These are phyloP conservation scores for Carcina quercana DNA, from an alignment of 2,888 invertebrate genomes.

Conservation along the genomic window DNA sequence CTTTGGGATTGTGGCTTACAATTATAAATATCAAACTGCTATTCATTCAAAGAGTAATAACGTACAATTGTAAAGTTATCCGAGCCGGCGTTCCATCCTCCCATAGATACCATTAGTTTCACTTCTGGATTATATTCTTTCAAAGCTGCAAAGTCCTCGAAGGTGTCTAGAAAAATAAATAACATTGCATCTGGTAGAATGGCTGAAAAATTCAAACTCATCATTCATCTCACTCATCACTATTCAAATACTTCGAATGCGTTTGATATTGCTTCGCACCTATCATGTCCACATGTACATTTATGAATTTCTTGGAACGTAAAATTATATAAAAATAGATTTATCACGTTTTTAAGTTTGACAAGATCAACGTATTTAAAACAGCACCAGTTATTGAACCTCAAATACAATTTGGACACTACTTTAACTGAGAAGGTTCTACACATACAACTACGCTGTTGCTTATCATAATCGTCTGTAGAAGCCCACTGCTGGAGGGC, in stretches of 20 bases:
- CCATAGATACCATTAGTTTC: constrained; percentile 49
- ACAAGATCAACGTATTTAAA: too few relatives aligned
- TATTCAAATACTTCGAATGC: neutral
- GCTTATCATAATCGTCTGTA: too few relatives aligned
- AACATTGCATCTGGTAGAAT: too few relatives aligned
- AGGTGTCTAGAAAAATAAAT: neutral
- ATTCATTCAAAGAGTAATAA: neutral
- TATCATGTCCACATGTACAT: neutral
- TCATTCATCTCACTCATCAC: neutral
- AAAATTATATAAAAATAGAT: neutral
- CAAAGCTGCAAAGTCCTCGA: constrained; percentile 15
- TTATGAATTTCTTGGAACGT: neutral
- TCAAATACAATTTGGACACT: too few relatives aligned
- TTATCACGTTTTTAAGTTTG: too few relatives aligned
- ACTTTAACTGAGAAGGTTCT: too few relatives aligned
- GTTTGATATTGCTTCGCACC: neutral
- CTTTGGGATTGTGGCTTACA: neutral
- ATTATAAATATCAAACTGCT: neutral
- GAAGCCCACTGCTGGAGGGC: too few relatives aligned
- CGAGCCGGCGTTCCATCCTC: constrained; percentile 68
- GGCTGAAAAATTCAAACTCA: too few relatives aligned
- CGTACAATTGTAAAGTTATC: constrained; percentile 50
- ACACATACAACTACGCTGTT: too few relatives aligned
- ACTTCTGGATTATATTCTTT: constrained; percentile 44
- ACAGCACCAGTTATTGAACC: too few relatives aligned